Evolutionary conservation across 2,113 vertebrate species (phyloP), one percentile per base, ranked within the genome.

Genomic region (Cebus imitator): DNA sequence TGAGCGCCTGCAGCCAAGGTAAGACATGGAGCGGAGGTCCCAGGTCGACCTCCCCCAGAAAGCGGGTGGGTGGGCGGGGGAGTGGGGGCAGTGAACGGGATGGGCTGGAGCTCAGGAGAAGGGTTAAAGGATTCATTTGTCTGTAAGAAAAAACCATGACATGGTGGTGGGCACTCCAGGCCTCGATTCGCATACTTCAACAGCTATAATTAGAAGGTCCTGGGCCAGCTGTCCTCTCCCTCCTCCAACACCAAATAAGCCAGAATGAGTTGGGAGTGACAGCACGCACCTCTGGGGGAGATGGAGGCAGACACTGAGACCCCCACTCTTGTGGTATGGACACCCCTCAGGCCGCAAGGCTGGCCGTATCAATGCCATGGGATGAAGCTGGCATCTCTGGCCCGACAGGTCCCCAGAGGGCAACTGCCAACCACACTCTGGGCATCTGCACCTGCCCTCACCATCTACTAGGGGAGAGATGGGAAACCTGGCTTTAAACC

Each of bases 191-290:
- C 48, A 90, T 37, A 61, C 66, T 61, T 1, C 25, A 50, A 64
- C 2, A 0, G 32, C 96, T 97, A 64, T 61, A 88, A 92, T 96
- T 90, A 95, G 95, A 78, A 50, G 92, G 43, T 8, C n/a, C 37
- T 43, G 9, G 43, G 75, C 87, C 90, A 96, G 97, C 90, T 95
- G 93, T 90, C 78, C 55, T 68, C 37, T 73, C 70, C 90, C 87
- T 73, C 50, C 57, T 32, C 32, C 4, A 8, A 70, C 37, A 88
- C 80, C 90, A 78, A 70, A 87, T 76, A 66, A 87, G 92, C 84
- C 80, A 75, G 37, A 84, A 48, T n/a, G 97, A 43, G n/a, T 16
- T 6, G 20, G 43, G 66, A 48, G n/a, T 32, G 87, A 82, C 70
- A 78, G 37, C 84, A 32, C 6, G 27, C 61, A 50, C 58, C 82